phyloP scores from a whole-genome alignment of 2,797 vertebrate species.

The Spondyliosoma cantharus region DNA sequence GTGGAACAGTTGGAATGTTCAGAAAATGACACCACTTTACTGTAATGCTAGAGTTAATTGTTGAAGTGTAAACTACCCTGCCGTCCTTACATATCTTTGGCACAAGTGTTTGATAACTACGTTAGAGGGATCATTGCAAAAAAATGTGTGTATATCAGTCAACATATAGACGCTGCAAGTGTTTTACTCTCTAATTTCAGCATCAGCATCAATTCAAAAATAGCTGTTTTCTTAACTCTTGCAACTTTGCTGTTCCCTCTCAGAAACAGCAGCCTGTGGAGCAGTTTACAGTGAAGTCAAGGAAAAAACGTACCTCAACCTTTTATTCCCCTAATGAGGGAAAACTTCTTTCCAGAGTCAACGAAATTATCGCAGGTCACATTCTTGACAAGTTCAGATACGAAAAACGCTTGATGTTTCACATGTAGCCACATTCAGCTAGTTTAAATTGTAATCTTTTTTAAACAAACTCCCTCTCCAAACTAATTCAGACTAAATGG shows the following conservation, averaged over 20 bases:
- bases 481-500: slow-evolving; percentile 43
- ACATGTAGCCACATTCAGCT: background rate
- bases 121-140: too few relatives aligned
- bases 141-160: too few relatives aligned
- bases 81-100: too few relatives aligned
- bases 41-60: too few relatives aligned
- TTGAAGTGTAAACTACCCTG: too few relatives aligned
- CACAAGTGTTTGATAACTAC: too few relatives aligned
- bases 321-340: slow-evolving; percentile 20
- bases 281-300: background rate
- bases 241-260: background rate
- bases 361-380: slow-evolving; percentile 35
- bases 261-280: background rate
- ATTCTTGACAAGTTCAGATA: slow-evolving; percentile 28
- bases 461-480: slow-evolving; percentile 30
- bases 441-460: background rate
- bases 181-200: too few relatives aligned
- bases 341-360: slow-evolving; percentile 37
- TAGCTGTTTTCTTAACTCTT: background rate
- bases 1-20: too few relatives aligned
- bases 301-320: background rate
- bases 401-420: slow-evolving; percentile 10
- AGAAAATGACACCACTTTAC: too few relatives aligned
- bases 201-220: background rate
- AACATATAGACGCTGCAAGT: too few relatives aligned